Evolutionary conservation across 2,797 vertebrate genomes (phyloP), one percentile per base, ranked within the genome.

Genomic region (Phataginus tricuspis): DNA sequence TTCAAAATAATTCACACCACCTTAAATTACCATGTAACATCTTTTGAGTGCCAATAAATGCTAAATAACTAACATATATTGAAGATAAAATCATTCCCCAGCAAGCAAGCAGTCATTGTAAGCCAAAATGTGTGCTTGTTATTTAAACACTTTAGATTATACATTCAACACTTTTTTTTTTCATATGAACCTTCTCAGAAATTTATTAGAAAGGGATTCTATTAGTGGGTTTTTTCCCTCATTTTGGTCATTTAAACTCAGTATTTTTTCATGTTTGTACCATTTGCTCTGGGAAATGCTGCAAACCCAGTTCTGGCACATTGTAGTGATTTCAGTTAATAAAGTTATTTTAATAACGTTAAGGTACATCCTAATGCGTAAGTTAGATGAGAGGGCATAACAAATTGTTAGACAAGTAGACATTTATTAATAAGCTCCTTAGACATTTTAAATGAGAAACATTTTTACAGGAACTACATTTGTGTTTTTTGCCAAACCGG

Each of bases 41-140:
- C 96, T 92, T 92, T 82, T 96, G 71, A 96, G 94, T 96, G 96
- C 92, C 95, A 96, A 90, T 75, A 95, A 95, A 91, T 97, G 12
- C 86, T 96, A 85, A 84, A 39, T 94, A 94, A 95, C 63, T 95
- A 74, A 75, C 55, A 37, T 8, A n/a, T 9, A 71, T 64, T 83
- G 72, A 96, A 86, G 55, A 85, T 53, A 74, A 45, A 42, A 13
- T 78, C 64, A 69, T 91, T 84, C 57, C 94, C 79, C 68, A 89
- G 61, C 37, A 90, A 89, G 82, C 61, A 77, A 82, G 39, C n/a
- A 61, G 82, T 95, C 39, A 29, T 86, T 68, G 42, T 74, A 95
- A 90, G 57, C 88, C 92, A 95, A 94, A 91, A 77, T 84, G 3
- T 64, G n/a, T 86, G 19, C 16, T 94, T 86, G 55, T 34, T 91